Conservation (phyloP, 2,888 invertebrate species). For the Timandra comae region DNA sequence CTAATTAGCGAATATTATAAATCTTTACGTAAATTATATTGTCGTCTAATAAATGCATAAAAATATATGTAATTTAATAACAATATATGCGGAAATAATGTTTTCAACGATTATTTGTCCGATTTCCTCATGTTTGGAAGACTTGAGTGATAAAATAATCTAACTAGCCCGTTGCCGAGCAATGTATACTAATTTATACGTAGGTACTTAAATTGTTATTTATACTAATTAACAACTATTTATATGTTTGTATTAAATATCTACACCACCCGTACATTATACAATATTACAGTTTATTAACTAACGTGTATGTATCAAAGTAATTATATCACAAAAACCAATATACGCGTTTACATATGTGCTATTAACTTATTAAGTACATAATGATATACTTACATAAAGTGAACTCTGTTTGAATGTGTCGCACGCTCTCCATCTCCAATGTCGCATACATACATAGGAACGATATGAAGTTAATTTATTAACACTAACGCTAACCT, state of each 20-base stretch:
- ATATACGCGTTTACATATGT: constrained; percentile 34
- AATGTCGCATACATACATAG: constrained; percentile 55
- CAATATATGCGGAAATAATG: constrained; percentile 20
- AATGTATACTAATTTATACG: constrained; percentile 18
- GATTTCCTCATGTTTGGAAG: constrained; percentile 45
- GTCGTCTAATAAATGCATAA: constrained; percentile 7
- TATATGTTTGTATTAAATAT: constrained; percentile 12
- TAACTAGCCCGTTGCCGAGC: constrained; percentile 29
- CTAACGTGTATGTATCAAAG: constrained; percentile 45
- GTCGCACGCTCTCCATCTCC: constrained; percentile 42
- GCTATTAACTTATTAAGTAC: constrained; percentile 64
- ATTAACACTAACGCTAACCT: constrained; percentile 44
- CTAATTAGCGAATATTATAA: constrained; percentile 33
- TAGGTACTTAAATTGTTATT: constrained; percentile 8
- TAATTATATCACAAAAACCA: constrained; percentile 63
- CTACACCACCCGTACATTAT: constrained; percentile 52
- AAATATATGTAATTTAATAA: constrained; percentile 7
- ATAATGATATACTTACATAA: constrained; percentile 30
- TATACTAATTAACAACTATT: constrained; percentile 6
- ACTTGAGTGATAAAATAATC: constrained; percentile 41
- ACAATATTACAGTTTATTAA: constrained; percentile 31
- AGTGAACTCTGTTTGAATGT: no score
- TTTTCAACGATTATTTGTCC: constrained; percentile 18
- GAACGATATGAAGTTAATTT: constrained; percentile 55
- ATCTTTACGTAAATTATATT: constrained; percentile 14